Evolutionary conservation across 2,797 vertebrate genomes (phyloP).

Genomic region (Moxostoma hubbsi): DNA sequence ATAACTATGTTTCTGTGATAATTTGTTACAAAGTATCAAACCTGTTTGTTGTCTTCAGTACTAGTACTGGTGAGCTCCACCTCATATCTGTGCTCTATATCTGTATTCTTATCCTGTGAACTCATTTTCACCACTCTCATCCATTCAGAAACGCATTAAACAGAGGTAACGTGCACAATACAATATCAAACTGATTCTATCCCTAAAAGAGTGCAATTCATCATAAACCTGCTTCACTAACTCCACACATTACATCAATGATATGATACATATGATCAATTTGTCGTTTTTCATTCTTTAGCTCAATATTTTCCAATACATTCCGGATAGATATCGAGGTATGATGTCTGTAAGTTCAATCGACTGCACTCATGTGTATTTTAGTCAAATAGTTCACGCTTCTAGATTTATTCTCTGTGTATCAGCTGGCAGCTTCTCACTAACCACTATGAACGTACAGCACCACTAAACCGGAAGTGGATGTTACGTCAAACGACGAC

Average conservation of each 20-base stretch:
- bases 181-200: neutral
- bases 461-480: constrained; percentile 49
- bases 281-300: neutral
- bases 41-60: constrained; percentile 67
- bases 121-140: constrained; percentile 51
- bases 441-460: constrained; percentile 28
- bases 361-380: neutral
- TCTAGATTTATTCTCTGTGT: neutral
- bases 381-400: neutral
- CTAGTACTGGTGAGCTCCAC: constrained; percentile 41
- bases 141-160: constrained; percentile 41
- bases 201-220: neutral
- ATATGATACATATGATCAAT: too few species aligned
- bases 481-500: constrained; percentile 33
- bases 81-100: constrained; percentile 65
- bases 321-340: neutral
- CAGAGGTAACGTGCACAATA: neutral
- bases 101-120: constrained; percentile 55
- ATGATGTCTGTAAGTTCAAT: neutral
- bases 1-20: neutral
- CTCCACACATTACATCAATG: neutral
- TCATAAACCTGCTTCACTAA: neutral
- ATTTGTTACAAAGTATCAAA: constrained; percentile 57
- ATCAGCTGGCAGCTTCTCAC: neutral
- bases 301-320: neutral